Base-by-base conservation (phyloP, 2,797 vertebrate species). In the Podargus strigoides region DNA sequence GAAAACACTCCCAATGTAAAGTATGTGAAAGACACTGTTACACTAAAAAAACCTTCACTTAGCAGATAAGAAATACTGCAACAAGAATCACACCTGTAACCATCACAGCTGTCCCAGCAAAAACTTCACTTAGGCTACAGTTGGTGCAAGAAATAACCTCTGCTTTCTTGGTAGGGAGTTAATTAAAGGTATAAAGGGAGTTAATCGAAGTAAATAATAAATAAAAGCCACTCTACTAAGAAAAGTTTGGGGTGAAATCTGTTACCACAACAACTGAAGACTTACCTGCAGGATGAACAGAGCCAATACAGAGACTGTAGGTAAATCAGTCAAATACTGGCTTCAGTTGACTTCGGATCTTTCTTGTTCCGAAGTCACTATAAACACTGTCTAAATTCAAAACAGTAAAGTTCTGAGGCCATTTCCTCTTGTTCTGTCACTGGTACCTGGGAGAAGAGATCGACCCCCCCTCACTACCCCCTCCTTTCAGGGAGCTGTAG, bases 41-140 rank as follows among this genome's bases (percentile, higher is more conserved):
- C 21, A 52, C 27, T 60, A 34, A 32, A 34, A 1, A 0, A 2
- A 0, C 4, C 2, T 1, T 30, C 12, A 1, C 4, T 37, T 41
- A 23, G 4, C 14, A 36, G 58, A 5, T 39, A 30, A 63, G 27
- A 47, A 56, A 23, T 14, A 6, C 28, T 37, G 6, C 18, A 34
- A 13, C 6, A 39, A 44, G 27, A 74, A 60, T 64, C 6, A 30
- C 11, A 15, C 30, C 24, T 85, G 1, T 46, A 46, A 60, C 27
- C 13, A 16, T 46, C 3, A 3, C 3, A 3, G 14, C 41, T 63
- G n/a, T 50, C 32, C 27, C 16, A 49, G 26, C 12, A 72, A 75
- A 86, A 64, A 12, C n/a, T 70, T 66, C n/a, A 39, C 6, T 66
- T 72, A 30, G 32, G 4, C 27, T 93, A 23, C 42, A 44, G 0